Evolutionary conservation across 2,888 invertebrate species (phyloP).

Genomic region (Apeira syringaria): DNA sequence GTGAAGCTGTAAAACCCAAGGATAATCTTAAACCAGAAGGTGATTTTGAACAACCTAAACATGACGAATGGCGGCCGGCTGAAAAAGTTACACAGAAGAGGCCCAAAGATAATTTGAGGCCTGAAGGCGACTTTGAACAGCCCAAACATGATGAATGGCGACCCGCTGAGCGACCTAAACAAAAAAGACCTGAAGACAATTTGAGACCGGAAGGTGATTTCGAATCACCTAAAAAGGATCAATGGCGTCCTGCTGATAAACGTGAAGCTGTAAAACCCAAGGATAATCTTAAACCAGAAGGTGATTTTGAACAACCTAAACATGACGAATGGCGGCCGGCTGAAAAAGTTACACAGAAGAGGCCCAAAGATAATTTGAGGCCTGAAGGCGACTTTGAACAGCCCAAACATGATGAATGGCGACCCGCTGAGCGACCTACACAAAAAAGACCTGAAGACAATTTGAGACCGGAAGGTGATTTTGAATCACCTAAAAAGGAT

Average conservation of each 20-base stretch:
- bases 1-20: conserved; percentile 61
- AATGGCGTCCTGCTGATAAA: conserved; percentile 60
- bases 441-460: conserved; percentile 74
- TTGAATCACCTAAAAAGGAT: conserved; percentile 71
- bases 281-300: conserved; percentile 78
- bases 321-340: conserved; percentile 62
- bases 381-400: conserved; percentile 80
- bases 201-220: conserved; percentile 82
- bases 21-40: conserved; percentile 77
- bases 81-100: conserved; percentile 47
- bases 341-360: conserved; percentile 55
- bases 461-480: conserved; percentile 78
- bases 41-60: conserved; percentile 75
- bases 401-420: conserved; percentile 55
- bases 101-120: conserved; percentile 62
- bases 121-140: conserved; percentile 68
- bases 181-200: conserved; percentile 75
- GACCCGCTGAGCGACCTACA: conserved; percentile 69
- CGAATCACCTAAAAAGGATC: conserved; percentile 59
- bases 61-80: conserved; percentile 60
- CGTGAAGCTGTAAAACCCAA: conserved; percentile 51
- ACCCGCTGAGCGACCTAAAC: conserved; percentile 58
- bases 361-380: conserved; percentile 73
- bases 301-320: conserved; percentile 61
- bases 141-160: conserved; percentile 50